A percentile compares a stretch with the other conserved stretches of the same genome.
Evolutionary conservation across 2,113 vertebrate genomes (phyloP).

Genomic region (Sciurus niger): DNA sequence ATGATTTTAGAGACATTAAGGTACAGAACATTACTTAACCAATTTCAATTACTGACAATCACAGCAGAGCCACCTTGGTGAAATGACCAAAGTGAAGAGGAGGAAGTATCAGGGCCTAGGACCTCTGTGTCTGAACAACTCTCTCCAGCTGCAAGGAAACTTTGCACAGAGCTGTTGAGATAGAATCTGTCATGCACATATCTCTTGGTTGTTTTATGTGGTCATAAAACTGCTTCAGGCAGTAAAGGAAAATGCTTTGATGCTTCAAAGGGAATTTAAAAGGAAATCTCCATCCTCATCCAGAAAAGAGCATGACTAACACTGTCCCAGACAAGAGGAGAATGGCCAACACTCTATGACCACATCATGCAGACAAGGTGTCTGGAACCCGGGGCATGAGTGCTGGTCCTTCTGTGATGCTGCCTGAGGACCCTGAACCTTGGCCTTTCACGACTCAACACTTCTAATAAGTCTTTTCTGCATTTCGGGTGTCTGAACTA

Average conservation of each 20-base stretch:
- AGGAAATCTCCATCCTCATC: slow-evolving; percentile 32
- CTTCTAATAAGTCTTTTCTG: background rate
- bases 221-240: slow-evolving; percentile 45
- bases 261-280: slow-evolving; percentile 68
- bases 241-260: slow-evolving; percentile 62
- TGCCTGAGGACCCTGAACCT: background rate
- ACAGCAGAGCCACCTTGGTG: background rate
- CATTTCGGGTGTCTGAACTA: background rate
- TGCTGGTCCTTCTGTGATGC: background rate
- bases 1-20: background rate
- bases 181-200: background rate
- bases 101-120: background rate
- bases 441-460: background rate
- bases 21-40: background rate
- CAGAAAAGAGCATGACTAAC: slow-evolving; percentile 48
- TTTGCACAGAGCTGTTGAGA: background rate
- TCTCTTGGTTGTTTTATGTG: slow-evolving; percentile 28
- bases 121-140: background rate
- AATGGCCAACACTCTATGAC: background rate
- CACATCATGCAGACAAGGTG: background rate
- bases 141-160: background rate
- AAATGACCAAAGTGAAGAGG: background rate
- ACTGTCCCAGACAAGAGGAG: background rate
- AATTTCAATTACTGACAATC: background rate
- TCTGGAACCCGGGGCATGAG: background rate